These are phyloP conservation scores for Pangasianodon gigas DNA, from an alignment of 2,113 vertebrate genomes.

Conservation along the genomic window DNA sequence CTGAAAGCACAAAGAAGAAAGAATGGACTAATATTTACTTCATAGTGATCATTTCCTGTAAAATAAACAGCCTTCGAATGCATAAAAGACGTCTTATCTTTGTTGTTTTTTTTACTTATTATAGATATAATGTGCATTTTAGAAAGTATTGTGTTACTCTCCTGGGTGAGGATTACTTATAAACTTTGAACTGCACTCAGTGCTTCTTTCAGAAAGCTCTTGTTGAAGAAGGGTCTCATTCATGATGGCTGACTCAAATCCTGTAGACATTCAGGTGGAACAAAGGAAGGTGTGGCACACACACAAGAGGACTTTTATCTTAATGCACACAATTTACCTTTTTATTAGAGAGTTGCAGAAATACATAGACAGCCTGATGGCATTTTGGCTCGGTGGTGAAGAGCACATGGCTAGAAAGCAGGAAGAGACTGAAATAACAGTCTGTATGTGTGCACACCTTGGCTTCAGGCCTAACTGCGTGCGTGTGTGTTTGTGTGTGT, in stretches of 20 bases:
- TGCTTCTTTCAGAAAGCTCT: conserved; percentile 8
- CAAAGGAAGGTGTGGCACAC: conserved; percentile 17
- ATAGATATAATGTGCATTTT: background rate
- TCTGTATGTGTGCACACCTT: conserved; percentile 20
- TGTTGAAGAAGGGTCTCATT: conserved; percentile 4
- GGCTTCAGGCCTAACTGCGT: conserved; percentile 3
- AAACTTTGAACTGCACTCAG: background rate
- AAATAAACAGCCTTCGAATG: background rate
- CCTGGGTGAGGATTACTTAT: background rate
- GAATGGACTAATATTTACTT: background rate
- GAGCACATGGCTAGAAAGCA: conserved; percentile 26
- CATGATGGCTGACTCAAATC: background rate
- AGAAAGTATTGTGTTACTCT: background rate
- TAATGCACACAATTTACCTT: background rate
- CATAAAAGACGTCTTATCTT: background rate
- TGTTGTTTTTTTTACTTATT: background rate
- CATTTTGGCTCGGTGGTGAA: background rate
- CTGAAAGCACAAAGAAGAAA: background rate
- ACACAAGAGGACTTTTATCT: conserved; percentile 18
- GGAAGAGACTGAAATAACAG: conserved; percentile 48
- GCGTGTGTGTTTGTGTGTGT: conserved; percentile 35
- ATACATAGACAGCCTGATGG: background rate
- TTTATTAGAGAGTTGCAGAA: background rate
- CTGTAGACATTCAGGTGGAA: conserved; percentile 12
- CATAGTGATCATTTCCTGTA: background rate